Base-by-base conservation (phyloP, 2,888 invertebrate species). In the Tuta absoluta region DNA sequence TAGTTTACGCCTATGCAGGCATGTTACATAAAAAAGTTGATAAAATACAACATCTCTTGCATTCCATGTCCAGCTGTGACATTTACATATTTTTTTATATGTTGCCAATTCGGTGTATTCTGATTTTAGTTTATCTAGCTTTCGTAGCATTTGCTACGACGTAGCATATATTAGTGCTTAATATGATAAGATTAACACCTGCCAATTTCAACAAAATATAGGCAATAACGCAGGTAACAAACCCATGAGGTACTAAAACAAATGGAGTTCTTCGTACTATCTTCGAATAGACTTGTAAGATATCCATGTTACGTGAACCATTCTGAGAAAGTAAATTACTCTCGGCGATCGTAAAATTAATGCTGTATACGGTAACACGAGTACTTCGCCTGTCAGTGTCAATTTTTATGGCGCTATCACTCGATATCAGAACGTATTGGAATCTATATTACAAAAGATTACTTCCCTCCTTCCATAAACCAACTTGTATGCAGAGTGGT, bases 241-340 rank as follows among this genome's bases (percentile, higher is more conserved):
- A 51, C 51, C 19, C 3, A 11, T 19, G 11, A 51, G 17, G 45
- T 45, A 51, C 51, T 51, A 51, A 51, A 51, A 51, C 19, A 19
- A 51, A 51, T 45, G 45, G 17, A 45, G 45, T 45, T n/a, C 45
- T 41, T 12, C 28, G 28, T 28, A 28, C 11, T 41, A 58, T 37
- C 58, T 58, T 19, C 19, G 58, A 38, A 17, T 38, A 58, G 58
- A 48, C 48, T 8, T 33, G 58, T 33, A 33, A 57, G n/a, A 60
- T 62, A 60, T 65, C 65, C 21, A 19, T 48, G 65, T 65, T 33
- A 33, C 84, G 86, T 84, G 79, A 82, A 80, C 81, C 84, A 87
- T 87, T 90, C 84, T 81, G 77, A 87, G 87, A 86, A 89, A 87
- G 85, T 90, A 87, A 88, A 88, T 89, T 85, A 87, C 84, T 81